Percentiles rank a stretch among this genome's conserved stretches.
These are phyloP conservation scores for Tricholauxania praeusta DNA, from an alignment of 2,888 invertebrate species.

Conservation along the genomic window DNA sequence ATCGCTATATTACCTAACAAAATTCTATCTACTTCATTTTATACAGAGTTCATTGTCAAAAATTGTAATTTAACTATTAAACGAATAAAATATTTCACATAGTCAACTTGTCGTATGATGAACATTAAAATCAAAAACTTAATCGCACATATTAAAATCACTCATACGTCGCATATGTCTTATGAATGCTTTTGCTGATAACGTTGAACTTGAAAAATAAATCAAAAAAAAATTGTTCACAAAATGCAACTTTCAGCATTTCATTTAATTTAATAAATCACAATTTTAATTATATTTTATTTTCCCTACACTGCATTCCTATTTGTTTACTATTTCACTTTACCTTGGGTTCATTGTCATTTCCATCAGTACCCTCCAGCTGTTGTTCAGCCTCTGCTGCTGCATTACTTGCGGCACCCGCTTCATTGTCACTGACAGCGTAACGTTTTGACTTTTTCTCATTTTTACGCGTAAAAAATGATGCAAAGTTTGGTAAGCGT, in stretches of 20 bases:
- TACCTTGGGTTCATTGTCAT: constrained; percentile 67
- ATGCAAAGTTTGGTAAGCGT: constrained; percentile 62
- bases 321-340: neutral
- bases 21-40: too few relatives aligned
- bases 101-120: too few relatives aligned
- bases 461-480: constrained; percentile 64
- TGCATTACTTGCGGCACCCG: constrained; percentile 42
- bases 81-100: too few relatives aligned
- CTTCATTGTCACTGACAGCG: constrained; percentile 38
- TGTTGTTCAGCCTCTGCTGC: constrained; percentile 50
- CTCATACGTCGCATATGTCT: too few relatives aligned
- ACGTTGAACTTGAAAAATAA: neutral
- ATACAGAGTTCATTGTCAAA: too few relatives aligned
- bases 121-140: too few relatives aligned
- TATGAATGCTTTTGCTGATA: too few relatives aligned
- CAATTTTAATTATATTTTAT: neutral
- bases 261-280: too few relatives aligned
- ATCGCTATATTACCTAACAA: too few relatives aligned
- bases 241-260: too few relatives aligned
- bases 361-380: constrained; percentile 58
- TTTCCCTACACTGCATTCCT: neutral
- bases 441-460: constrained; percentile 53
- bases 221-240: neutral
- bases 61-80: too few relatives aligned
- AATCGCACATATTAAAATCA: too few relatives aligned